Base-by-base conservation (phyloP, 1,140 invertebrate genomes). In the Drosophila neocordata region DNA sequence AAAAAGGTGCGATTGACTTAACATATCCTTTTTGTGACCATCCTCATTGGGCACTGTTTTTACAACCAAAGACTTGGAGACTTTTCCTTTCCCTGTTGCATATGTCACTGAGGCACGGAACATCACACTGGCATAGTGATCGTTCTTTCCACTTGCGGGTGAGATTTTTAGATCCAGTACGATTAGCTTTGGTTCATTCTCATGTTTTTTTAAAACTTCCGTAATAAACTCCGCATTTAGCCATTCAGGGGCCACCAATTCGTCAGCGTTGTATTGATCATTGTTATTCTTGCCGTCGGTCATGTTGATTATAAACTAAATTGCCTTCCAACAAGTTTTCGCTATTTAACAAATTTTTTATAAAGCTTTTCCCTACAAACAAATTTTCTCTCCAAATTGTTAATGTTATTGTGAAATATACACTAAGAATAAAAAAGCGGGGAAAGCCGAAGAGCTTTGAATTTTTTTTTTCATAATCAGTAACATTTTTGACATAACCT, bases 61-160 rank as follows among this genome's bases (percentile, higher is more conserved):
- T 0, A 90, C 53, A 8, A 91, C 85, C 22, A 91, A 31, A 0
- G 85, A 88, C 24, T 73, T 79, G 5, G n/a, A 52, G 6, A 41
- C 22, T 5, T 60, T 51, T 4, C 52, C 69, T 0, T 41, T 69
- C 0, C 12, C 3, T 0, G 44, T 62, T 8, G 24, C 52, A 20
- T 69, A 87, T 37, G 35, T 15, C 1, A 89, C 57, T 1, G 41
- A 70, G 0, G 41, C 70, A 1, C 90, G 75, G 4, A 90, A 91
- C 73, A 91, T 91, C 6, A 91, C 48, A 55, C 90, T 91, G 7
- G 82, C 90, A 77, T 90, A 91, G 48, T 91, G 89, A 73, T 91
- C 90, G 0, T 82, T 85, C 41, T 88, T 88, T 20, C 31, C 69
- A 18, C 72, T 81, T 1, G 89, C 90, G 4, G 89, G 89, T 2